Conservation (phyloP, 1,140 invertebrate species). For the Berghia stephanieae region DNA sequence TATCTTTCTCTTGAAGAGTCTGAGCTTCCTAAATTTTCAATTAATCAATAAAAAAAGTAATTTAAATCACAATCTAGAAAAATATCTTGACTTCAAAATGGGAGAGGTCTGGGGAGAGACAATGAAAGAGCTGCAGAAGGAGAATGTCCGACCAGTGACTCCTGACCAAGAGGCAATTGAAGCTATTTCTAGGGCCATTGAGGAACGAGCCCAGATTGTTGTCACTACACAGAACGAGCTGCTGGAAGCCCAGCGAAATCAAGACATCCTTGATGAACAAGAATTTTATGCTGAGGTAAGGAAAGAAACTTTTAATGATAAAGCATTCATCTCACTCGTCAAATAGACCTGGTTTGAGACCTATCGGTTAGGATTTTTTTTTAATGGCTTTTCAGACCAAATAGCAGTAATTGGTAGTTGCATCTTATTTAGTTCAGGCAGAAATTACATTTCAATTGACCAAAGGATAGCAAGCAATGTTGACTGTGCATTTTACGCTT, state of each 20-base stretch:
- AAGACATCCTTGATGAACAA: constrained; percentile 63
- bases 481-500: too few species aligned
- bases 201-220: constrained; percentile 60
- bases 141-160: constrained; percentile 62
- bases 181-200: constrained; percentile 60
- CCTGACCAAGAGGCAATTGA: constrained; percentile 65
- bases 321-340: not conserved
- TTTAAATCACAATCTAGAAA: too few species aligned
- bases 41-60: too few species aligned
- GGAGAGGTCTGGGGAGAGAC: constrained; percentile 67
- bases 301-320: not conserved
- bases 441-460: not conserved
- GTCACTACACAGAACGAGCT: constrained; percentile 61
- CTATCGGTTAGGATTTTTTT: not conserved
- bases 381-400: not conserved
- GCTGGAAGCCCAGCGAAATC: constrained; percentile 59
- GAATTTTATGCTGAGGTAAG: constrained; percentile 65
- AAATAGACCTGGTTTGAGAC: not conserved
- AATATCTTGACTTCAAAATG: constrained; percentile 67
- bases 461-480: not conserved
- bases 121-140: constrained; percentile 57
- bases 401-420: not conserved
- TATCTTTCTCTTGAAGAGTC: too few species aligned
- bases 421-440: not conserved
- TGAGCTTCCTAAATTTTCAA: too few species aligned